These are phyloP conservation scores for Hoplostethus atlanticus DNA, from an alignment of 2,797 vertebrate species.

Conservation along the genomic window DNA sequence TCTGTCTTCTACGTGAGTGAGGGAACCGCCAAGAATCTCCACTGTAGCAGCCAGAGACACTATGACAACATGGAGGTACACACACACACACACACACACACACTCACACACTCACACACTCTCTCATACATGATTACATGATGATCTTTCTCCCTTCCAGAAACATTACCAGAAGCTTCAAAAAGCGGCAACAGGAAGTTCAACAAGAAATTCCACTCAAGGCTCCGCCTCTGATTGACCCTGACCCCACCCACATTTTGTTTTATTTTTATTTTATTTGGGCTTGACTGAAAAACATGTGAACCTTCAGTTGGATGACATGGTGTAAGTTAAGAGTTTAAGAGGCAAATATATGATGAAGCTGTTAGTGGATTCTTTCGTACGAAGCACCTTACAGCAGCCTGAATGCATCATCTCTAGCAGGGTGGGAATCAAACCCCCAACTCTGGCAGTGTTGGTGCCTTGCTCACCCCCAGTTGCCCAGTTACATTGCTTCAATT, in stretches of 20 bases:
- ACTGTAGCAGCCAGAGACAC: conserved; percentile 88
- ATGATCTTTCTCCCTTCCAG: conserved; percentile 41
- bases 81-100: background rate
- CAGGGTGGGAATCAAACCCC: too few relatives aligned
- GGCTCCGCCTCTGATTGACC: conserved; percentile 46
- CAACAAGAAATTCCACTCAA: background rate
- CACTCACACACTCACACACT: background rate
- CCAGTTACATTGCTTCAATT: too few relatives aligned
- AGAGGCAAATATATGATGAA: too few relatives aligned
- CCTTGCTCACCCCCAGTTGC: too few relatives aligned
- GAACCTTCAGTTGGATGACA: background rate
- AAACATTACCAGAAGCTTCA: conserved; percentile 54
- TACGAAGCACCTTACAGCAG: too few relatives aligned
- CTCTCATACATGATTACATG: background rate
- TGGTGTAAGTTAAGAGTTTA: too few relatives aligned
- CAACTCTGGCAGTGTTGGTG: too few relatives aligned
- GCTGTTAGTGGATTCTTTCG: too few relatives aligned
- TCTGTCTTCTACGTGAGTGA: conserved; percentile 88
- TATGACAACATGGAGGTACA: conserved; percentile 88
- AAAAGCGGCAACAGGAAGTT: background rate
- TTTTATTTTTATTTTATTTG: background rate
- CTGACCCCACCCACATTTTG: background rate
- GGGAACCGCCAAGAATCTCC: conserved; percentile 80
- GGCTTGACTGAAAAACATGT: background rate
- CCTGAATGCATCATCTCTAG: too few relatives aligned